phyloP scores from a whole-genome alignment of 2,113 vertebrate species.

The Chaetops frenatus region DNA sequence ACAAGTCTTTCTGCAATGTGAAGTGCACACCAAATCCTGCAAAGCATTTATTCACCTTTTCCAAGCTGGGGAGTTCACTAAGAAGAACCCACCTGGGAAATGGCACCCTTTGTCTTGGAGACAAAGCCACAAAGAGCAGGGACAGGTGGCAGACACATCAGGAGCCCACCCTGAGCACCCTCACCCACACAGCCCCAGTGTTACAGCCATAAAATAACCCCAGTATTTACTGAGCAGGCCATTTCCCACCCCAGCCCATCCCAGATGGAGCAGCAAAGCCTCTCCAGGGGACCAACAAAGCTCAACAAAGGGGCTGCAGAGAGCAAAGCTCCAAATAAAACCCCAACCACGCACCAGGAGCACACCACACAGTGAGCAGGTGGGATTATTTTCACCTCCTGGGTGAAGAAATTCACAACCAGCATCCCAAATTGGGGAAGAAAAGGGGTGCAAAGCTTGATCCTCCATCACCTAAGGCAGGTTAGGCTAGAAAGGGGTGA shows the following conservation, averaged over 20 bases:
- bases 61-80: not conserved
- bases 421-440: not conserved
- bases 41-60: not conserved
- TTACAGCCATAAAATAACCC: not conserved
- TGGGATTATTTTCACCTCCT: rapidly evolving
- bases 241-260: not conserved
- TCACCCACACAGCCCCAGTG: rapidly evolving
- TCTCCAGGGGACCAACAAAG: not conserved
- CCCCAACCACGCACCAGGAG: rapidly evolving
- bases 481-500: not conserved
- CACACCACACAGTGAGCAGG: not conserved
- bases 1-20: not conserved
- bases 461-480: too few relatives aligned
- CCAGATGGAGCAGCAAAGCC: not conserved
- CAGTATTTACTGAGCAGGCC: not conserved
- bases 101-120: not conserved
- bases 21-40: not conserved
- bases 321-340: not conserved
- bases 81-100: not conserved
- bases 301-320: not conserved
- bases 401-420: not conserved
- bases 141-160: rapidly evolving
- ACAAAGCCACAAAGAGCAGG: not conserved
- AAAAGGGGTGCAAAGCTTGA: not conserved
- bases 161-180: not conserved